Conservation (phyloP, 2,888 invertebrate genomes). For the Malthinus seriepunctatus region DNA sequence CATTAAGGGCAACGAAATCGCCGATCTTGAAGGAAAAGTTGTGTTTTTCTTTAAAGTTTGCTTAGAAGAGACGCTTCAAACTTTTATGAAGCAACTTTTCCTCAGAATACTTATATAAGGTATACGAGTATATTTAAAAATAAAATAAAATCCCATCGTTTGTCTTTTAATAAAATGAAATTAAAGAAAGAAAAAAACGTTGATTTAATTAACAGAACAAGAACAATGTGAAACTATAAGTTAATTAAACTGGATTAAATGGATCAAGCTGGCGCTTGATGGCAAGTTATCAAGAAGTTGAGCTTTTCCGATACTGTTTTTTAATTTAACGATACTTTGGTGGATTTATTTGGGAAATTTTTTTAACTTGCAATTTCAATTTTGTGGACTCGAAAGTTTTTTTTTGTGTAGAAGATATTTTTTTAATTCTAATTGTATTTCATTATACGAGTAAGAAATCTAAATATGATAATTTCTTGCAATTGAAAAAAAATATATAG, state of each 20-base stretch:
- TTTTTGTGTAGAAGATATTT: background rate
- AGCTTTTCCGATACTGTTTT: too few species aligned
- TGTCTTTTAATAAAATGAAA: slow-evolving; percentile 35
- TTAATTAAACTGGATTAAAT: too few species aligned
- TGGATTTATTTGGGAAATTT: too few species aligned
- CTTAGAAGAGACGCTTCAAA: slow-evolving; percentile 41
- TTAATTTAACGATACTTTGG: too few species aligned
- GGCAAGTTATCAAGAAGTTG: too few species aligned
- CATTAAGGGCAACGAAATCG: slow-evolving; percentile 47
- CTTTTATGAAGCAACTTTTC: slow-evolving; percentile 47
- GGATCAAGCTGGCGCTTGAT: too few species aligned
- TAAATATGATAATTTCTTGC: slow-evolving; percentile 17
- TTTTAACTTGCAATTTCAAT: too few species aligned
- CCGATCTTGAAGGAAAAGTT: slow-evolving; percentile 45
- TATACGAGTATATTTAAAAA: slow-evolving; percentile 27
- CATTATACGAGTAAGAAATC: slow-evolving; percentile 14
- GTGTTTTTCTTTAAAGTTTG: slow-evolving; percentile 50
- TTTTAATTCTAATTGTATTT: slow-evolving; percentile 5
- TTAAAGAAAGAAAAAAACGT: background rate
- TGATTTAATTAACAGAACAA: too few species aligned
- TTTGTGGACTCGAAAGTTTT: too few species aligned
- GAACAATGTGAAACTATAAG: too few species aligned
- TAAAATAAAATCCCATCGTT: slow-evolving; percentile 34
- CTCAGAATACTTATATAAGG: slow-evolving; percentile 43
- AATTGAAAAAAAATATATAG: slow-evolving; percentile 12